These are phyloP conservation scores for Cladorhizidae sp. DNA, from an alignment of 37 sponge, comb jelly and placozoan species.

Conservation along the genomic window DNA sequence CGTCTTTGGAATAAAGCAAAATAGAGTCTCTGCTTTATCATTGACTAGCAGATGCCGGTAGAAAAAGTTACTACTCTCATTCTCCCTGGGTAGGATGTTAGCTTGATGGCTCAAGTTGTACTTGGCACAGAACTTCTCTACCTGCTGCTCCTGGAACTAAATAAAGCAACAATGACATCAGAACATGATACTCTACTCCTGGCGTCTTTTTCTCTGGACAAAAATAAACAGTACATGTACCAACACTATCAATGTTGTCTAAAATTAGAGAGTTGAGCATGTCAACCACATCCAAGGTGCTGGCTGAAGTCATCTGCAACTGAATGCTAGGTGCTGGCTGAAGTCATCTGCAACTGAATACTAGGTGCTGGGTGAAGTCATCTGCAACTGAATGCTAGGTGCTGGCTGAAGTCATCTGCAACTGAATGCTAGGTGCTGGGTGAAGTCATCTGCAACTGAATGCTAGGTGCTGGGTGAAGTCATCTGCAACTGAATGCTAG, in stretches of 20 bases:
- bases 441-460: too few relatives aligned
- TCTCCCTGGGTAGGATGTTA: not conserved
- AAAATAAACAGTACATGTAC: not conserved
- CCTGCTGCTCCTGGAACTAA: conserved; percentile 23
- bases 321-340: too few relatives aligned
- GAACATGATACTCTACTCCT: not conserved
- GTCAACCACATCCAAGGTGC: too few relatives aligned
- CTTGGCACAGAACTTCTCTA: conserved; percentile 25
- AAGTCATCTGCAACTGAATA: too few relatives aligned
- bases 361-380: too few relatives aligned
- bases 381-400: too few relatives aligned
- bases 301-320: too few relatives aligned
- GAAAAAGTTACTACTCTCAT: not conserved
- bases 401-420: too few relatives aligned
- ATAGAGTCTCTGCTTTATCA: conserved; percentile 17
- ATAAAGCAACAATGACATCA: not conserved
- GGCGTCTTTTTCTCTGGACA: not conserved
- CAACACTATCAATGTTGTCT: not conserved
- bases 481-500: too few relatives aligned
- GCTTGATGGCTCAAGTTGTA: not conserved
- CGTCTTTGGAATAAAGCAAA: conserved; percentile 42
- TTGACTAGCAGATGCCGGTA: conserved; percentile 30
- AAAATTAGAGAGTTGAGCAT: not conserved
- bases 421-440: too few relatives aligned
- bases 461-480: too few relatives aligned